Evolutionary conservation across 2,888 invertebrate species (phyloP).

Genomic region (Arrhopalites spinosus): DNA sequence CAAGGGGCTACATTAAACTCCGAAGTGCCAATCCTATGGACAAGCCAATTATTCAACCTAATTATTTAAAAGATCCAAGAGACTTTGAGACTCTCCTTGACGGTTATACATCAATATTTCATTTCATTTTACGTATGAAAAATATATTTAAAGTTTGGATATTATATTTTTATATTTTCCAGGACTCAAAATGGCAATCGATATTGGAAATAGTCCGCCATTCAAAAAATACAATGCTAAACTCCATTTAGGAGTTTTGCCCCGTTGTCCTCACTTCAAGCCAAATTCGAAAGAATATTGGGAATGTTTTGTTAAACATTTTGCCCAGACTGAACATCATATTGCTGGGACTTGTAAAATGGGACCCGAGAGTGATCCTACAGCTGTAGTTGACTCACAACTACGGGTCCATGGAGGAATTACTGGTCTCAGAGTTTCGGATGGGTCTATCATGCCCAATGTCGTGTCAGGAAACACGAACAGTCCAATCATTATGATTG

Average conservation of each 20-base stretch:
- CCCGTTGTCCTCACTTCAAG: conserved; percentile 72
- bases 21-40: conserved; percentile 83
- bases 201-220: conserved; percentile 75
- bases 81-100: conserved; percentile 82
- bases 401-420: conserved; percentile 79
- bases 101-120: conserved; percentile 23
- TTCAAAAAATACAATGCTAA: conserved; percentile 75
- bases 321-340: conserved; percentile 83
- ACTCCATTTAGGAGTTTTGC: conserved; percentile 73
- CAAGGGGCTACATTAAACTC: conserved; percentile 79
- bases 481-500: conserved; percentile 1
- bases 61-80: conserved; percentile 80
- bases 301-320: conserved; percentile 71
- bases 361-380: conserved; percentile 86
- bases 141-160: no score
- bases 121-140: no score
- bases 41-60: conserved; percentile 88
- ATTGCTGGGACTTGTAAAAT: conserved; percentile 85
- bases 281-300: conserved; percentile 77
- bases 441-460: not conserved
- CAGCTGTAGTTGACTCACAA: conserved; percentile 79
- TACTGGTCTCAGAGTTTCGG: not conserved
- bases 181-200: conserved; percentile 82
- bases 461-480: conserved; percentile 1
- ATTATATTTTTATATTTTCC: not conserved